These are phyloP conservation scores for Odocoileus virginianus DNA, from an alignment of 2,113 vertebrate species.

Conservation along the genomic window DNA sequence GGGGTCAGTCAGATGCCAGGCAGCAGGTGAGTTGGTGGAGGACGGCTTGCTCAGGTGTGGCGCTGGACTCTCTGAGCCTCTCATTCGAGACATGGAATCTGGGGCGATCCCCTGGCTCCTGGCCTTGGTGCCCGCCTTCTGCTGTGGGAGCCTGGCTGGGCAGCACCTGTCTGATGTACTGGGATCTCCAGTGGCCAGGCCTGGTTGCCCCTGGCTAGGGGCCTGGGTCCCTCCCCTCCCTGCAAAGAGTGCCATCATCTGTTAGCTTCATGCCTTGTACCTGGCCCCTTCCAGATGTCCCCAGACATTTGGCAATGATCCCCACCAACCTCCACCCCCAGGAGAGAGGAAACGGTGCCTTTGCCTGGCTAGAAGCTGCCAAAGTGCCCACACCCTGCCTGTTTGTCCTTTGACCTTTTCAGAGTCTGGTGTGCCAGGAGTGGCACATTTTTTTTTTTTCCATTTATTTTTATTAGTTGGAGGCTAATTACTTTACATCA, in stretches of 20 bases:
- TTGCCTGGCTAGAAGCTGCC: not conserved
- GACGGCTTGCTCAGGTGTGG: not conserved
- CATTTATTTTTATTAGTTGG: too few relatives aligned
- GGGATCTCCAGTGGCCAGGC: not conserved
- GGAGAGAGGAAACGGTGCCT: not conserved
- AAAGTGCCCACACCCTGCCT: fast-evolving
- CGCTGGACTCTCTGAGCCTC: not conserved
- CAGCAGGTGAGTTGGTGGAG: fast-evolving
- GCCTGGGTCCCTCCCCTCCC: not conserved
- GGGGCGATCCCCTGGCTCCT: fast-evolving
- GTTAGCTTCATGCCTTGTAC: not conserved
- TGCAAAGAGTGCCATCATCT: not conserved
- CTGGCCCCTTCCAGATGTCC: constrained; percentile 15
- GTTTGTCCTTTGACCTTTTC: not conserved
- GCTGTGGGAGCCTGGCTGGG: not conserved
- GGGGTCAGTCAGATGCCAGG: not conserved
- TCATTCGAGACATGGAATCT: not conserved
- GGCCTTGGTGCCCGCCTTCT: not conserved
- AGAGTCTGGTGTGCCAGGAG: fast-evolving
- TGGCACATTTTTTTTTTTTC: fast-evolving
- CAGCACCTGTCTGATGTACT: fast-evolving
- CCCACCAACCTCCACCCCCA: not conserved
- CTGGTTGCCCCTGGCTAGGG: not conserved
- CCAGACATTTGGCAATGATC: not conserved
- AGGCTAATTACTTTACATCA: too few relatives aligned